Base-by-base conservation (phyloP, 2,113 vertebrate genomes). In the Silurus glanis region DNA sequence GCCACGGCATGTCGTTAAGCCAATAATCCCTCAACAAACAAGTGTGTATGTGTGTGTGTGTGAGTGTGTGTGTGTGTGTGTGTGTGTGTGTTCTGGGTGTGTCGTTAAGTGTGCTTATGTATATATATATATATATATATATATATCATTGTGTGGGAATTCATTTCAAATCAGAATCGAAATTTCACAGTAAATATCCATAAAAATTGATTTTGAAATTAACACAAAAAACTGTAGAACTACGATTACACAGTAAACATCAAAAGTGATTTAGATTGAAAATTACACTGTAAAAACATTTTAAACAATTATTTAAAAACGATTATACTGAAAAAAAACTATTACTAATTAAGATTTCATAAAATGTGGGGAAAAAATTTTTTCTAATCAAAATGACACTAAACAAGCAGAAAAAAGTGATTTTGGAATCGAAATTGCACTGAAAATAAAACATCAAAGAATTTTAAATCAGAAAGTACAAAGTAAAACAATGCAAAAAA, bases 11-110 rank as follows among this genome's bases (percentile, higher is more conserved):
- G 89, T 78, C 71, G 82, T 66, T 87, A 88, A 87, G 88, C 85
- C 72, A 82, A 72, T 89, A 90, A 91, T 91, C 86, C 88, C 84
- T 66, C 6, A 45, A 19, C 88, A 85, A 90, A 82, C 55, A 72
- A 56, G 16, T 79, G 80, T 66, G 83, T 89, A 49, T 84, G 78
- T 84, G 69, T 61, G 45, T 84, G 75, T 61, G 86, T 49, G 61
- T 80, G 75, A 80, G 72, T 78, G 78, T 87, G 83, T 74, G 79
- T 67, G 76, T 56, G 25, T 84, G 76, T 84, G 69, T 61, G 37
- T 80, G 75, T 61, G 86, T 49, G 61, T 80, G 74, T 82, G 71
- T 76, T n/a, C 2, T 37, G 37, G 2, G 55, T 56, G 55, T 47
- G 69, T 19, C 37, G 21, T 47, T 72, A 72, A 19, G 69, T 72